Evolutionary conservation across 2,797 vertebrate species (phyloP).

Genomic region (Sibirionetta formosa): DNA sequence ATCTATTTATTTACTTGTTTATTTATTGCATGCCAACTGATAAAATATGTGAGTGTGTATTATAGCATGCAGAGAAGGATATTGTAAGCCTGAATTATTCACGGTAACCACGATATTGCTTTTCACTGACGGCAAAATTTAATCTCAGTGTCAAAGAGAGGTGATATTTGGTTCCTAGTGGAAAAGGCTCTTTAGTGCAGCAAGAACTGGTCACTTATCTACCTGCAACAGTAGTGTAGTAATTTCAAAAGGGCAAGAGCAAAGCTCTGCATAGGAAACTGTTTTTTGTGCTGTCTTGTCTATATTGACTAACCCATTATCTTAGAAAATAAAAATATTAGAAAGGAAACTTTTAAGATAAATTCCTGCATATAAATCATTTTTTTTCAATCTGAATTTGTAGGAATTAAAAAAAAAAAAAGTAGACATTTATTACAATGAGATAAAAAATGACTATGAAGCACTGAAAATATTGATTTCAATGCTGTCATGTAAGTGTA

Average conservation of each 20-base stretch:
- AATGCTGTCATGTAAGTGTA: neutral
- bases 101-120: neutral
- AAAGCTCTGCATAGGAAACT: neutral
- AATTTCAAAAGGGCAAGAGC: neutral
- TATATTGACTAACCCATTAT: neutral
- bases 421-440: neutral
- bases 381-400: neutral
- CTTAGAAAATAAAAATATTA: neutral
- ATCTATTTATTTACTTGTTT: neutral
- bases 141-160: constrained; percentile 1
- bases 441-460: neutral
- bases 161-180: neutral
- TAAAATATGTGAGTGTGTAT: neutral
- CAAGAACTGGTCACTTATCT: neutral
- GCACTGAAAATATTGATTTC: neutral
- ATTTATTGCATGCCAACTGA: neutral
- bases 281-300: neutral
- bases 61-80: neutral
- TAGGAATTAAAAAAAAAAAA: neutral
- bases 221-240: neutral
- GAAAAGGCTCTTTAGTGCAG: neutral
- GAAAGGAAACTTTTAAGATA: neutral
- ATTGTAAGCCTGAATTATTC: neutral
- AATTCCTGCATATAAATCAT: neutral
- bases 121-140: constrained; percentile 15